Evolutionary conservation across 2,797 vertebrate genomes (phyloP).

Genomic region (Eutrigla gurnardus): DNA sequence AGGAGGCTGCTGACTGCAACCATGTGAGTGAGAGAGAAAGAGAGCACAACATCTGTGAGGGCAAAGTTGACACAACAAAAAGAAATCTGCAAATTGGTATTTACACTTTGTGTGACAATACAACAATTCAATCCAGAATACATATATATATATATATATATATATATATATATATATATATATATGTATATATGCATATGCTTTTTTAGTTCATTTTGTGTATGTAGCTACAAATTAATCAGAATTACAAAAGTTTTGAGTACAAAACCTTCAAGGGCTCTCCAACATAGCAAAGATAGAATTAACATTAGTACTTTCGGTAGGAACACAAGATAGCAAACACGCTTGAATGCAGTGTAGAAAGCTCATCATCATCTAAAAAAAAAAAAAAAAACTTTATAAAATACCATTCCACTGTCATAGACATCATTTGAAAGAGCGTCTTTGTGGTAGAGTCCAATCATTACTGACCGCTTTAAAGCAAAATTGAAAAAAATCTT

Average conservation of each 20-base stretch:
- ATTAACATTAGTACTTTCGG: conserved; percentile 71
- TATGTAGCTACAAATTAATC: conserved; percentile 92
- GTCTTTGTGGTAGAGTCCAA: conserved; percentile 75
- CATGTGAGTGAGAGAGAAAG: conserved; percentile 86
- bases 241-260: conserved; percentile 93
- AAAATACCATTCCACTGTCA: conserved; percentile 87
- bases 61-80: conserved; percentile 89
- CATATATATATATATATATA: not conserved
- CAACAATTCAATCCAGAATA: conserved; percentile 77
- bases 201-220: conserved; percentile 84
- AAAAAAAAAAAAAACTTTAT: conserved; percentile 85
- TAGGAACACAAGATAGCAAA: conserved; percentile 79
- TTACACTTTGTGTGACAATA: conserved; percentile 95
- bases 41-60: conserved; percentile 77
- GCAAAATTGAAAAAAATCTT: conserved; percentile 79
- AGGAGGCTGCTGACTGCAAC: conserved; percentile 93
- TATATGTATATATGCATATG: too few relatives aligned
- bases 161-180: too few relatives aligned
- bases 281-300: conserved; percentile 86
- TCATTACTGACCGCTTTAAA: conserved; percentile 72
- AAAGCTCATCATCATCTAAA: conserved; percentile 91
- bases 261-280: conserved; percentile 94
- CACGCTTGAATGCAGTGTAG: conserved; percentile 92
- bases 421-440: conserved; percentile 81
- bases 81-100: conserved; percentile 89